Conservation (phyloP, 2,888 invertebrate genomes). For the Nomada goodeniana region DNA sequence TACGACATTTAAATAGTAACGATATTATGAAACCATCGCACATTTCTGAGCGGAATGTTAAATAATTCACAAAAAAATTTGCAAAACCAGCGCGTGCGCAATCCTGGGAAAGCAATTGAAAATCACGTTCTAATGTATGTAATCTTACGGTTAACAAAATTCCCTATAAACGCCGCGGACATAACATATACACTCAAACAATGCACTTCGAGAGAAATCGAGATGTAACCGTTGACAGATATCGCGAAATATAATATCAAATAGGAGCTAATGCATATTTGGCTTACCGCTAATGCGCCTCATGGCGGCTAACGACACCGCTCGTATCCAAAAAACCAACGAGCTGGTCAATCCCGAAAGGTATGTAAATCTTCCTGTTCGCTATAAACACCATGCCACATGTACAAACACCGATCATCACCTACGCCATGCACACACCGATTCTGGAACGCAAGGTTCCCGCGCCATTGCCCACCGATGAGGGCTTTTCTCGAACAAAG, state of each 20-base stretch:
- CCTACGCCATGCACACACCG: slow-evolving; percentile 68
- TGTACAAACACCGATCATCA: slow-evolving; percentile 68
- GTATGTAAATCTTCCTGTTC: slow-evolving; percentile 52
- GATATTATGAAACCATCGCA: background rate
- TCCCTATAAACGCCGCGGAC: background rate
- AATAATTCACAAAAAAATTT: slow-evolving; percentile 9
- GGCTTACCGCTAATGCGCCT: slow-evolving; percentile 82
- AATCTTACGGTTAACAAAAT: background rate
- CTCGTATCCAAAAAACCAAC: slow-evolving; percentile 62
- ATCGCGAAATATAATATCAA: slow-evolving; percentile 6
- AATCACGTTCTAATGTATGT: slow-evolving; percentile 17
- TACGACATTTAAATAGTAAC: background rate
- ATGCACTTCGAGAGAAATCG: background rate
- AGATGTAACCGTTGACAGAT: background rate
- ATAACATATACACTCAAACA: background rate
- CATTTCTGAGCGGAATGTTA: background rate
- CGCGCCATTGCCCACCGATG: slow-evolving; percentile 69
- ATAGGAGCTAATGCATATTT: slow-evolving; percentile 30
- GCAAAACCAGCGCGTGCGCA: slow-evolving; percentile 18
- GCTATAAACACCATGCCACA: slow-evolving; percentile 70
- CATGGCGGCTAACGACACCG: slow-evolving; percentile 76
- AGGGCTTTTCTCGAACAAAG: slow-evolving; percentile 47
- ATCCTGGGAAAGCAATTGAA: slow-evolving; percentile 1
- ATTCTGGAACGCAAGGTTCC: slow-evolving; percentile 52
- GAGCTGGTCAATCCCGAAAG: slow-evolving; percentile 52